Conservation (phyloP, 2,113 vertebrate genomes). For the Boleophthalmus pectinirostris region DNA sequence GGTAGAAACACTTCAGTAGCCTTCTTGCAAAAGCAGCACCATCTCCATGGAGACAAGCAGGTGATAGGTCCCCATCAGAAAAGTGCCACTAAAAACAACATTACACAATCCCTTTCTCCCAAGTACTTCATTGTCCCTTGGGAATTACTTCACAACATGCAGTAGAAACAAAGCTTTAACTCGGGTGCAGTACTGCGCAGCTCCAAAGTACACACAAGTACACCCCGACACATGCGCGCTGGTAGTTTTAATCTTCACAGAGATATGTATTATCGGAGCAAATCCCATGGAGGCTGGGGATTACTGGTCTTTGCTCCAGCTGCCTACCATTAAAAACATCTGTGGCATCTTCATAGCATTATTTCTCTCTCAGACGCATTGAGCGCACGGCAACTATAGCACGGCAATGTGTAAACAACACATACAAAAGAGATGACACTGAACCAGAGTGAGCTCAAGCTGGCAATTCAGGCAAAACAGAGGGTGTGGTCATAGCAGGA, state of each 20-base stretch:
- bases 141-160: constrained; percentile 80
- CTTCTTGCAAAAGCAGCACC: too few species aligned
- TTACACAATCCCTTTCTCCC: constrained; percentile 61
- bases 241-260: constrained; percentile 69
- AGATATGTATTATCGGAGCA: constrained; percentile 76
- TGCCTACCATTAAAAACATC: constrained; percentile 74
- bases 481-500: constrained; percentile 12
- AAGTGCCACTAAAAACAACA: background rate
- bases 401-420: constrained; percentile 52
- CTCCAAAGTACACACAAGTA: constrained; percentile 23
- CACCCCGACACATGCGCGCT: constrained; percentile 39
- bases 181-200: constrained; percentile 43
- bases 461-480: constrained; percentile 32
- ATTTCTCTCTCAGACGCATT: constrained; percentile 59
- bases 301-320: constrained; percentile 69
- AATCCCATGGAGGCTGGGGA: constrained; percentile 68
- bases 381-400: constrained; percentile 38
- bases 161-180: constrained; percentile 66
- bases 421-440: constrained; percentile 46
- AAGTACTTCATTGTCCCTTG: constrained; percentile 72
- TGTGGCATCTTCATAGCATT: constrained; percentile 62
- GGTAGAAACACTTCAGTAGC: too few species aligned
- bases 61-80: background rate
- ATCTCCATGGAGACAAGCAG: too few species aligned
- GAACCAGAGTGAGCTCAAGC: constrained; percentile 35